Evolutionary conservation across 2,888 invertebrate species (phyloP).

Genomic region (Zygothrica quintamaculata): DNA sequence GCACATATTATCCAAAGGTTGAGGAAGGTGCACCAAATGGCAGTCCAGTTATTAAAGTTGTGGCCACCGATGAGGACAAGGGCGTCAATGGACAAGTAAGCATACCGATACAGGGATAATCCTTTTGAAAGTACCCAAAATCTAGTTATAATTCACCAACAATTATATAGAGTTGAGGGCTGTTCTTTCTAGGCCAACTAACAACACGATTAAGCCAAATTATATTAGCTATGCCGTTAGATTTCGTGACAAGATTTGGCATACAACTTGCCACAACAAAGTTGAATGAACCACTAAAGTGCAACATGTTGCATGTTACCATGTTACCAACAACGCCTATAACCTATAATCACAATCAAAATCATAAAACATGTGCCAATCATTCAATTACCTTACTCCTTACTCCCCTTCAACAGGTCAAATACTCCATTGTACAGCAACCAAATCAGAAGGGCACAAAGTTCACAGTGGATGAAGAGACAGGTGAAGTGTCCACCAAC

Average conservation of each 20-base stretch:
- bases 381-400: slow-evolving; percentile 54
- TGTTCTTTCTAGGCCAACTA: slow-evolving; percentile 48
- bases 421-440: slow-evolving; percentile 98
- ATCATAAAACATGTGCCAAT: slow-evolving; percentile 59
- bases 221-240: slow-evolving; percentile 42
- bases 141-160: no score
- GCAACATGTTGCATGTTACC: slow-evolving; percentile 37
- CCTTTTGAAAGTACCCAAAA: no score
- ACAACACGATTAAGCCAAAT: slow-evolving; percentile 53
- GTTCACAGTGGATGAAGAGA: slow-evolving; percentile 97
- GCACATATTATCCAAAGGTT: slow-evolving; percentile 96
- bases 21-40: slow-evolving; percentile 97
- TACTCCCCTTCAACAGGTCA: slow-evolving; percentile 86
- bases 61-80: slow-evolving; percentile 97
- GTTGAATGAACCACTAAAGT: slow-evolving; percentile 62
- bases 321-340: slow-evolving; percentile 41
- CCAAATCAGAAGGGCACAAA: slow-evolving; percentile 97
- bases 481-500: slow-evolving; percentile 96
- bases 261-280: slow-evolving; percentile 39
- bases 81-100: slow-evolving; percentile 94
- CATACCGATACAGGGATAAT: not conserved
- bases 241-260: slow-evolving; percentile 60
- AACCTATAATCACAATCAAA: slow-evolving; percentile 45
- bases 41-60: slow-evolving; percentile 96
- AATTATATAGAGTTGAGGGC: slow-evolving; percentile 7